A percentile compares a stretch with the other conserved stretches of the same genome.
Evolutionary conservation across 2,113 vertebrate species (phyloP).

Genomic region (Nasalis larvatus): DNA sequence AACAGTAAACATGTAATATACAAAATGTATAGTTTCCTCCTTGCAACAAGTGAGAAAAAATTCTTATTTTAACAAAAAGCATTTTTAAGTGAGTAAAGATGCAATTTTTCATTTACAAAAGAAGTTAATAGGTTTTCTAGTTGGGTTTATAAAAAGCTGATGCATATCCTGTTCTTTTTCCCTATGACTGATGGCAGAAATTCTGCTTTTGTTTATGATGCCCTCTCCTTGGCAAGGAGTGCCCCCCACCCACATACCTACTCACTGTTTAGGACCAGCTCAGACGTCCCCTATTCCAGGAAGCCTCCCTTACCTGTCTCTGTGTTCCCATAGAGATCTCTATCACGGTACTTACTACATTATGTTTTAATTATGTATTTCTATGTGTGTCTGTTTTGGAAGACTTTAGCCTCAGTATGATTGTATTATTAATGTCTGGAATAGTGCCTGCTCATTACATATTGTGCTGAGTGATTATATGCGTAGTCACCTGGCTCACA

Average conservation of each 20-base stretch:
- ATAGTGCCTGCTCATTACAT: neutral
- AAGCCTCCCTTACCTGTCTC: neutral
- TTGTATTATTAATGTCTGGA: neutral
- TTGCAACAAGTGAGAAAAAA: neutral
- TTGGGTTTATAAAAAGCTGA: neutral
- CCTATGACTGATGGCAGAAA: neutral
- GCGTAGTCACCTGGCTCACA: neutral
- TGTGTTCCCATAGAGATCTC: neutral
- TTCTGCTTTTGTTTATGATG: neutral
- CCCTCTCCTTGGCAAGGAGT: neutral
- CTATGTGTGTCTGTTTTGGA: neutral
- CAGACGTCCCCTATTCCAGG: neutral
- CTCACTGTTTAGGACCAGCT: neutral
- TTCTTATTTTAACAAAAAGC: neutral
- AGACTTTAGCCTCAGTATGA: neutral
- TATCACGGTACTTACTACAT: neutral
- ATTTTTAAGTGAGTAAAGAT: neutral
- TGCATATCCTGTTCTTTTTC: neutral
- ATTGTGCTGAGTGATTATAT: neutral
- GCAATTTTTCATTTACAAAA: neutral
- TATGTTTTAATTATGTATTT: neutral
- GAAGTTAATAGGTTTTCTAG: neutral
- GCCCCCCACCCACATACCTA: neutral
- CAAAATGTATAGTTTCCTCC: neutral
- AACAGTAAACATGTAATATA: neutral